Evolutionary conservation across 2,797 vertebrate genomes (phyloP).

Genomic region (Eptatretus atami): DNA sequence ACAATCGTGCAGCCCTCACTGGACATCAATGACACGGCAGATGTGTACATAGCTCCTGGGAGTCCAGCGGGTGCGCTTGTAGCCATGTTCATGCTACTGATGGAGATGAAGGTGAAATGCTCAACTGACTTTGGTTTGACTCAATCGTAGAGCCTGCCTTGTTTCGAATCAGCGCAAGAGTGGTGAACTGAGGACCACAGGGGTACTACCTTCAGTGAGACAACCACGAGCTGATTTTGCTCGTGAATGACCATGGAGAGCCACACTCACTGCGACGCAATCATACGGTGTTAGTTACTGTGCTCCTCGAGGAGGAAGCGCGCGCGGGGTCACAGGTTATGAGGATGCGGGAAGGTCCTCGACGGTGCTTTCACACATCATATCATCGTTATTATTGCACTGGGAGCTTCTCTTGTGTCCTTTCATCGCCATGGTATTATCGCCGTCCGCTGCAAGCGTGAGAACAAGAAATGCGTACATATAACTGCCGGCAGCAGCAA

Average conservation of each 20-base stretch:
- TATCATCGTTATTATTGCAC: conserved; percentile 3
- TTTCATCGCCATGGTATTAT: conserved; percentile 3
- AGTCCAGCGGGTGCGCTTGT: background rate
- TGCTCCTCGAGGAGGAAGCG: conserved; percentile 21
- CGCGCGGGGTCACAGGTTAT: background rate
- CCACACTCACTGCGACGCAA: conserved; percentile 57
- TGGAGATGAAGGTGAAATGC: conserved; percentile 48
- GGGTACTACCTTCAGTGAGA: conserved; percentile 28
- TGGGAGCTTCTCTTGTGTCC: conserved; percentile 4
- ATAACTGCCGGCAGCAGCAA: conserved; percentile 25
- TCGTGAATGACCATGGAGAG: conserved; percentile 73
- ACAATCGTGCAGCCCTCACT: conserved; percentile 47
- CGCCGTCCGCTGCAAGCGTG: conserved; percentile 11
- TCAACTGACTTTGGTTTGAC: conserved; percentile 65
- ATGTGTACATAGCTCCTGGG: conserved; percentile 12
- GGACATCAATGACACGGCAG: conserved; percentile 54
- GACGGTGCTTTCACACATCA: conserved; percentile 11
- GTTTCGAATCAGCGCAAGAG: conserved; percentile 83
- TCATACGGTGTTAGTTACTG: conserved; percentile 47
- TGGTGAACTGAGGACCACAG: conserved; percentile 49
- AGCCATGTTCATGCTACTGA: background rate
- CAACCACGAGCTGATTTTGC: conserved; percentile 55
- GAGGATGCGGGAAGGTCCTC: background rate
- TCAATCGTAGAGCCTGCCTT: conserved; percentile 68
- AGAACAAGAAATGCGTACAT: conserved; percentile 5